Percentiles rank a stretch among this genome's conserved stretches.
Evolutionary conservation across 2,113 vertebrate genomes (phyloP).

Genomic region (Willisornis vidua): DNA sequence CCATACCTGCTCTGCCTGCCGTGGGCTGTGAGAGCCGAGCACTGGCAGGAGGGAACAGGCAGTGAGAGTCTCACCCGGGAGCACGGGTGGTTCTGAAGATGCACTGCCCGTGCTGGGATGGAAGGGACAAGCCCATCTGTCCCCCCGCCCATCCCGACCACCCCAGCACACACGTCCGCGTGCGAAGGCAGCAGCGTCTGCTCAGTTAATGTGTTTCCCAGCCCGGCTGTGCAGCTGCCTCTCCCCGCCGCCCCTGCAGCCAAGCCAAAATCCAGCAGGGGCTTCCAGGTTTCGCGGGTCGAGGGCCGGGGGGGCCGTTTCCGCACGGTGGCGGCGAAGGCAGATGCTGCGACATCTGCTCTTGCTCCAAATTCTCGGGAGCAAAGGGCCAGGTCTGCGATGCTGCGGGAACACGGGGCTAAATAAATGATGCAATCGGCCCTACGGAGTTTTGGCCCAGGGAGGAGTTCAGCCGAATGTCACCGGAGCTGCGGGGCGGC

Average conservation of each 20-base stretch:
- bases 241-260: neutral
- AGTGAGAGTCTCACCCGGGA: neutral
- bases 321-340: neutral
- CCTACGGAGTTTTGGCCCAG: too few species aligned
- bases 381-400: too few species aligned
- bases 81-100: accelerated
- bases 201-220: neutral
- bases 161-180: neutral
- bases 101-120: accelerated
- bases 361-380: too few species aligned
- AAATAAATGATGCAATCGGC: too few species aligned
- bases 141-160: neutral
- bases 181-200: neutral
- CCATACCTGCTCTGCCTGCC: accelerated
- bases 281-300: neutral
- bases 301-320: neutral
- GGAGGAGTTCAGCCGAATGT: too few species aligned
- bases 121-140: neutral
- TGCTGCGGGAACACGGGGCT: too few species aligned
- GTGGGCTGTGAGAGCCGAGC: neutral
- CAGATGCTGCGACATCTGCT: too few species aligned
- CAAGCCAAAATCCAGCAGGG: neutral
- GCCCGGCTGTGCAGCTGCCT: neutral
- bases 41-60: neutral
- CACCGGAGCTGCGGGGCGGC: too few species aligned